phyloP scores from a whole-genome alignment of 2,797 vertebrate genomes.

The Acipenser ruthenus region DNA sequence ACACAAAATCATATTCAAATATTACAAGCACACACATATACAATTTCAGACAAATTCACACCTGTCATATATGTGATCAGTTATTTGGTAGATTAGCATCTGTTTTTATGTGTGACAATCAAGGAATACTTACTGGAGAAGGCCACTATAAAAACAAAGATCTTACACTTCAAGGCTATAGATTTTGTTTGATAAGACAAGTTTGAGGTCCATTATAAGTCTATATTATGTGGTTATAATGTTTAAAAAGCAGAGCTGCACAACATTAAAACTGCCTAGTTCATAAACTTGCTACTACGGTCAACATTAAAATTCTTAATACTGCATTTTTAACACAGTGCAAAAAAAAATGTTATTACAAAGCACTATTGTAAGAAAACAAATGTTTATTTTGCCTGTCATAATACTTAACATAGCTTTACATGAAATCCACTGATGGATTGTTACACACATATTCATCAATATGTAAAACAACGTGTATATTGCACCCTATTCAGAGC shows the following conservation, averaged over 20 bases:
- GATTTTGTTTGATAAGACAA: slow-evolving; percentile 29
- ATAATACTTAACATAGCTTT: slow-evolving; percentile 7
- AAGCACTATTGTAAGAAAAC: no score
- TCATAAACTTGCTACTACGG: not conserved
- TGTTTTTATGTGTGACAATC: slow-evolving; percentile 19
- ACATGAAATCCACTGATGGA: not conserved
- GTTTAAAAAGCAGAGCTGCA: slow-evolving; percentile 12
- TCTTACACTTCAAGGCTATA: slow-evolving; percentile 51
- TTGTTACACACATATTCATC: not conserved
- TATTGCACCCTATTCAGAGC: slow-evolving; percentile 2
- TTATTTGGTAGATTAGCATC: slow-evolving; percentile 39
- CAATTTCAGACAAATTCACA: slow-evolving; percentile 74
- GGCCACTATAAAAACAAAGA: slow-evolving; percentile 45
- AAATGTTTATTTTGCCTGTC: slow-evolving; percentile 4
- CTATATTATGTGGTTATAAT: slow-evolving; percentile 5
- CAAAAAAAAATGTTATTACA: not conserved
- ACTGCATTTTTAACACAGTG: slow-evolving; percentile 8
- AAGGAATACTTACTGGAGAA: slow-evolving; percentile 24
- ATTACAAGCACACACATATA: slow-evolving; percentile 76
- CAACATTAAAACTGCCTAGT: not conserved
- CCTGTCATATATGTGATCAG: slow-evolving; percentile 30
- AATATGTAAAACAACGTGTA: not conserved
- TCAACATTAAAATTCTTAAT: slow-evolving; percentile 16
- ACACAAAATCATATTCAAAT: slow-evolving; percentile 73
- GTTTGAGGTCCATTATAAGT: slow-evolving; percentile 13